Conservation (phyloP, 2,797 vertebrate species). For the Choloepus didactylus region DNA sequence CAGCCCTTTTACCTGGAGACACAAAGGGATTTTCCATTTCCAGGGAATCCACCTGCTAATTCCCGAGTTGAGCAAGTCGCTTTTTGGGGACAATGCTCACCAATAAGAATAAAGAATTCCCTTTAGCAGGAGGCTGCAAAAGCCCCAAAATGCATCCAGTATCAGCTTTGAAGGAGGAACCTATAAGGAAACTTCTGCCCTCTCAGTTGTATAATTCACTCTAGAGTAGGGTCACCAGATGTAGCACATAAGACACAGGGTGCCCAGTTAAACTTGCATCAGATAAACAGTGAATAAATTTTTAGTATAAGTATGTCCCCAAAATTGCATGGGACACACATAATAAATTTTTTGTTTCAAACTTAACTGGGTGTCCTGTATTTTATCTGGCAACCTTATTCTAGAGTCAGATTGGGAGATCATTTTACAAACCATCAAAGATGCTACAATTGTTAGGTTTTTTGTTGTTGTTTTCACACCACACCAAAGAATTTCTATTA, state of each 20-base stretch:
- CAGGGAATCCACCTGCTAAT: background rate
- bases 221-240: background rate
- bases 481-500: background rate
- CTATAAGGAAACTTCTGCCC: background rate
- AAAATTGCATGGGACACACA: background rate
- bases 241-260: background rate
- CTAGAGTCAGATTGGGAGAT: background rate
- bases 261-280: background rate
- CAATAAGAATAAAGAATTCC: background rate
- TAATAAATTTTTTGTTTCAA: background rate
- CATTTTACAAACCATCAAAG: background rate
- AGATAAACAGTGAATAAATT: background rate
- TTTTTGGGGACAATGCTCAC: background rate
- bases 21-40: background rate
- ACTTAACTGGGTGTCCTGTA: background rate
- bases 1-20: background rate
- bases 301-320: background rate
- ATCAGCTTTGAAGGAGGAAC: background rate
- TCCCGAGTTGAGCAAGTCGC: background rate
- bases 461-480: accelerated
- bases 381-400: background rate
- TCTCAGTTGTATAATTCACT: background rate
- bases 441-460: background rate
- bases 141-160: accelerated
- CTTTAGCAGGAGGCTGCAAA: background rate